These are phyloP conservation scores for Diplosoma virens DNA, from an alignment of 23 tunicate species.

Conservation along the genomic window DNA sequence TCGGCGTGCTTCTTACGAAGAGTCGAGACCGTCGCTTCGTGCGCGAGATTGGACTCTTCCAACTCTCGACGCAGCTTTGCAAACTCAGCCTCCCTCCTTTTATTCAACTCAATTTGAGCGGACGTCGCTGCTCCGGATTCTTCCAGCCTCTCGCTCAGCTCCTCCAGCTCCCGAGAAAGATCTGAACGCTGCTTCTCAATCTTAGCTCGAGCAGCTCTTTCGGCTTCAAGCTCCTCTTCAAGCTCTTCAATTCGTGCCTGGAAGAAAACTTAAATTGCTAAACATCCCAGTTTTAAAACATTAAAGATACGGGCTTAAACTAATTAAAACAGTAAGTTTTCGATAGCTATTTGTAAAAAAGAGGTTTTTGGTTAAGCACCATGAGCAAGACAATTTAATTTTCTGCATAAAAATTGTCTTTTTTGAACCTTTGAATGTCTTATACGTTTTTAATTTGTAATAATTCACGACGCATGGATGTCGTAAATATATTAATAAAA, in stretches of 20 bases:
- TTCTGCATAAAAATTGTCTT: too few species aligned
- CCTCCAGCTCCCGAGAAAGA: constrained; percentile 93
- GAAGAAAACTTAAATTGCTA: background rate
- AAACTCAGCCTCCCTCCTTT: constrained; percentile 94
- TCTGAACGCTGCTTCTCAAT: constrained; percentile 93
- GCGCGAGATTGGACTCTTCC: constrained; percentile 94
- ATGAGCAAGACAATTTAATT: too few species aligned
- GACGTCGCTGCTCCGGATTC: constrained; percentile 97
- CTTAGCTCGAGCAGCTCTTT: constrained; percentile 88
- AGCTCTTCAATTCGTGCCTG: constrained; percentile 94
- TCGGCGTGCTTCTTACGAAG: constrained; percentile 91
- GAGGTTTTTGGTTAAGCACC: too few species aligned
- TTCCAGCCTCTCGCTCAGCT: constrained; percentile 92
- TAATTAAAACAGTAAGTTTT: too few species aligned
- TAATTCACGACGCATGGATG: too few species aligned
- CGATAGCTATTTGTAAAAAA: too few species aligned
- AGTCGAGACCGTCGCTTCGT: constrained; percentile 87
- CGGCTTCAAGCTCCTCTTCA: constrained; percentile 98
- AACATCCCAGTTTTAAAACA: too few species aligned
- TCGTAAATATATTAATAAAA: too few species aligned
- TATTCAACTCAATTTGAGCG: constrained; percentile 96
- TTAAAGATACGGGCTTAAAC: too few species aligned
- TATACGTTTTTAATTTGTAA: too few species aligned
- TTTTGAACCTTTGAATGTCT: too few species aligned
- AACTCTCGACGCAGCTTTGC: constrained; percentile 88